Conservation (phyloP, 2,113 vertebrate genomes). For the Spermophilus dauricus region DNA sequence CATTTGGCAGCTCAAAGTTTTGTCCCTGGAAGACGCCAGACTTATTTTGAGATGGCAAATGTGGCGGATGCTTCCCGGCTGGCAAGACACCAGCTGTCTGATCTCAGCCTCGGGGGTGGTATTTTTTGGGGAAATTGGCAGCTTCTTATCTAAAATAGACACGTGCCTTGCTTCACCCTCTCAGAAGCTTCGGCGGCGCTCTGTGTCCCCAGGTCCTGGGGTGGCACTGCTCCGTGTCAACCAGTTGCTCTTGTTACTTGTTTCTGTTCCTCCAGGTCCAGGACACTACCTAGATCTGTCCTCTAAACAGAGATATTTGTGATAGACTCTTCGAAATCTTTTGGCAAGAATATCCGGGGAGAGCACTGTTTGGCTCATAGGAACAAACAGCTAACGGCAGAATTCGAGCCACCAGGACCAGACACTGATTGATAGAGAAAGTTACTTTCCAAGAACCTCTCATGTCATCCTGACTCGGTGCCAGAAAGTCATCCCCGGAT, state of each 20-base stretch:
- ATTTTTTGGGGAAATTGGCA: neutral
- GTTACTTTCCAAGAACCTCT: neutral
- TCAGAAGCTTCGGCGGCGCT: neutral
- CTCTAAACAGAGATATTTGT: slow-evolving; percentile 13
- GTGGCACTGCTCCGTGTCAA: neutral
- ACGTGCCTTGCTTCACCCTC: neutral
- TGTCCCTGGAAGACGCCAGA: slow-evolving; percentile 64
- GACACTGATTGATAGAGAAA: neutral
- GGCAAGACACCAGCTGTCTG: slow-evolving; percentile 65
- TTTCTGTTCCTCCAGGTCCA: neutral
- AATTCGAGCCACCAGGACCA: neutral
- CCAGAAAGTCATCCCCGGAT: neutral
- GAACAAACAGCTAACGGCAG: slow-evolving; percentile 13
- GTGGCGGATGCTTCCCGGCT: slow-evolving; percentile 41
- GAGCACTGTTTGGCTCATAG: neutral
- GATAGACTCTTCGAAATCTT: neutral
- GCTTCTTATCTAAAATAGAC: neutral
- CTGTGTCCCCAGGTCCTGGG: neutral
- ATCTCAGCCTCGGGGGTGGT: neutral
- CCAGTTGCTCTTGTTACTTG: neutral
- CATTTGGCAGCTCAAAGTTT: slow-evolving; percentile 56
- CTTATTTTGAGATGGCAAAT: slow-evolving; percentile 65
- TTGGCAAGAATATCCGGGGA: slow-evolving; percentile 10
- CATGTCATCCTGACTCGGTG: neutral
- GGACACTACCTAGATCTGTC: neutral